Percentiles rank a stretch among this genome's conserved stretches.
phyloP scores from a whole-genome alignment of 2,888 invertebrate genomes.

The Hirudinaria manillensis region DNA sequence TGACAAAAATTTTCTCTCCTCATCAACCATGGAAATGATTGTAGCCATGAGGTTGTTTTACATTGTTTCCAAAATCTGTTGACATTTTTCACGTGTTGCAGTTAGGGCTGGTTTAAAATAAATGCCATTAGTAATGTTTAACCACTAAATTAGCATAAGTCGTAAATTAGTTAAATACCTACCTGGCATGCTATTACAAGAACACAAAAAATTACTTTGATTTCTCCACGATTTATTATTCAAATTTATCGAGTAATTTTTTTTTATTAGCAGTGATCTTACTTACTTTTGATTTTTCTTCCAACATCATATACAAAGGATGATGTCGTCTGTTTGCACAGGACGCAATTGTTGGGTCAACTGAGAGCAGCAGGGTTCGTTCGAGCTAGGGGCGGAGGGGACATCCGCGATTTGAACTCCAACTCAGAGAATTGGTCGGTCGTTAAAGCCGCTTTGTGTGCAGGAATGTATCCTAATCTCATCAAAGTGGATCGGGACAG shows the following conservation, averaged over 20 bases:
- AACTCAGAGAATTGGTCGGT: conserved; percentile 83
- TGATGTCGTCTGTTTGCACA: too few species aligned
- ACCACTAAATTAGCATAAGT: too few species aligned
- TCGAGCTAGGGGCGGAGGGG: conserved; percentile 59
- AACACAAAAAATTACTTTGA: too few species aligned
- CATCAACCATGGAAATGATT: conserved; percentile 82
- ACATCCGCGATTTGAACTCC: conserved; percentile 72
- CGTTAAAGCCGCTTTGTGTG: conserved; percentile 79
- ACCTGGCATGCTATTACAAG: too few species aligned
- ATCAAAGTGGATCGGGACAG: conserved; percentile 67
- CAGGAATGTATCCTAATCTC: conserved; percentile 83
- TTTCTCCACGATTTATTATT: too few species aligned
- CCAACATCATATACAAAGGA: too few species aligned
- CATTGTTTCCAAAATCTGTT: neutral
- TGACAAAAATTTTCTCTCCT: conserved; percentile 69
- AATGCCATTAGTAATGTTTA: neutral
- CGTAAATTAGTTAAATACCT: too few species aligned
- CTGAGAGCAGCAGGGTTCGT: conserved; percentile 70
- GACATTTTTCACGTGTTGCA: neutral
- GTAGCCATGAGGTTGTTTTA: conserved; percentile 65
- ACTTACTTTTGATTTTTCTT: too few species aligned
- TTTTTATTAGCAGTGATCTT: too few species aligned
- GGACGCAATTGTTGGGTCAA: conserved; percentile 73
- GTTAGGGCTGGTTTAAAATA: neutral
- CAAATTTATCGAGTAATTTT: too few species aligned